These are phyloP conservation scores for Bradynema listronoti DNA, from an alignment of 1,140 invertebrate species.

Conservation along the genomic window DNA sequence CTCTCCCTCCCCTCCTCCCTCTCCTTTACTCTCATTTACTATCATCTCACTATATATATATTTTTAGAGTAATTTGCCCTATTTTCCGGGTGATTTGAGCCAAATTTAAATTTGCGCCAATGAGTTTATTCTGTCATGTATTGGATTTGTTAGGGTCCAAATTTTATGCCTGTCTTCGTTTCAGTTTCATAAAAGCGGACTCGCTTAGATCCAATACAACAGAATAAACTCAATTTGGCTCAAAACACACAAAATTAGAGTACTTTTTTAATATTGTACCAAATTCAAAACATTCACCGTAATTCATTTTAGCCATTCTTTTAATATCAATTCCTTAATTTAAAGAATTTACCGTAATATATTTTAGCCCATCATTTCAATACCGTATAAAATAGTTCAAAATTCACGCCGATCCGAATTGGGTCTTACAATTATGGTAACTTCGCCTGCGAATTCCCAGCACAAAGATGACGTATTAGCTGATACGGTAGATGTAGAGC, in stretches of 20 bases:
- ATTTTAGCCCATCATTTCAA: conserved; percentile 1
- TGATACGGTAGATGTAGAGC: conserved; percentile 3
- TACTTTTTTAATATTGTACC: background rate
- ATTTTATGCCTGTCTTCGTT: no score
- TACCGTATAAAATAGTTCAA: conserved; percentile 1
- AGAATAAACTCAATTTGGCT: background rate
- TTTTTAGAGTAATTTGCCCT: no score
- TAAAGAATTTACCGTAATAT: background rate
- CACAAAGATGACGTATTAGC: background rate
- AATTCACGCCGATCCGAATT: background rate
- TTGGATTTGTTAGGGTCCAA: background rate
- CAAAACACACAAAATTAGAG: conserved; percentile 8
- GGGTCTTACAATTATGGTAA: conserved; percentile 1
- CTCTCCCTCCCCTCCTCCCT: no score
- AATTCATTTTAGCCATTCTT: background rate
- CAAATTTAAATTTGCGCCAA: background rate
- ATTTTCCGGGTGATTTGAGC: background rate
- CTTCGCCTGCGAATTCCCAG: background rate
- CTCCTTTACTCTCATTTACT: no score
- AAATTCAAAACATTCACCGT: background rate
- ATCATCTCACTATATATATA: no score
- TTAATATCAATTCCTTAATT: background rate
- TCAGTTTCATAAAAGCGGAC: no score
- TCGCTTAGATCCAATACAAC: background rate
- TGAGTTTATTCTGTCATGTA: background rate